These are phyloP conservation scores for Gallinago nigripennis DNA, from an alignment of 2,797 vertebrate genomes.

Conservation along the genomic window DNA sequence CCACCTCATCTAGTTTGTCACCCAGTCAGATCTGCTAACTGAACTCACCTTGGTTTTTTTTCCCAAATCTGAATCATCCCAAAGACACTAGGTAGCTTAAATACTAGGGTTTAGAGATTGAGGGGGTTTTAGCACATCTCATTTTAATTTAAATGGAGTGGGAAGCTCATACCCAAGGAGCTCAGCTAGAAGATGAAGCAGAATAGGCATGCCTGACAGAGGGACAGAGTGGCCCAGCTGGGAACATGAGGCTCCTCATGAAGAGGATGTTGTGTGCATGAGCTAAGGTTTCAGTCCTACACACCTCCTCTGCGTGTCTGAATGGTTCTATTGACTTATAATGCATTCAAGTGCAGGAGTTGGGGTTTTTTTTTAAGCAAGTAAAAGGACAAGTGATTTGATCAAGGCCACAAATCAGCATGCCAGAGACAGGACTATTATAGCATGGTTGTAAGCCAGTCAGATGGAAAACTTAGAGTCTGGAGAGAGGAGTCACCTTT, in stretches of 20 bases:
- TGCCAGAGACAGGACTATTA: background rate
- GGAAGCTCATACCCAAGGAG: background rate
- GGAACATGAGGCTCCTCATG: background rate
- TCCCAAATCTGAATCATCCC: background rate
- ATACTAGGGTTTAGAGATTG: background rate
- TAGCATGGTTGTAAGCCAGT: background rate
- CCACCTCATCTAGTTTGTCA: background rate
- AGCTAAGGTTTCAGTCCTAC: background rate
- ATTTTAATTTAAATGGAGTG: background rate
- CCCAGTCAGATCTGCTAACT: background rate
- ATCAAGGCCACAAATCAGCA: background rate
- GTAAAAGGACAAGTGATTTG: background rate
- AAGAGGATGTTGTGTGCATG: background rate
- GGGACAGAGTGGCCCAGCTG: background rate
- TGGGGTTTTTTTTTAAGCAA: background rate
- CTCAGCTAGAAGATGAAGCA: background rate
- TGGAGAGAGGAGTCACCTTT: background rate
- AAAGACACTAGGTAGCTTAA: background rate
- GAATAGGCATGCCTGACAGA: background rate
- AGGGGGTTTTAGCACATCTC: background rate
- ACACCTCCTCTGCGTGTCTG: background rate
- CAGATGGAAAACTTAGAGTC: slow-evolving; percentile 3
- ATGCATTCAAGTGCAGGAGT: background rate
- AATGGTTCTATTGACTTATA: background rate
- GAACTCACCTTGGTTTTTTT: background rate